Conservation (phyloP, 2,113 vertebrate genomes). For the Australoheros scitulus region DNA sequence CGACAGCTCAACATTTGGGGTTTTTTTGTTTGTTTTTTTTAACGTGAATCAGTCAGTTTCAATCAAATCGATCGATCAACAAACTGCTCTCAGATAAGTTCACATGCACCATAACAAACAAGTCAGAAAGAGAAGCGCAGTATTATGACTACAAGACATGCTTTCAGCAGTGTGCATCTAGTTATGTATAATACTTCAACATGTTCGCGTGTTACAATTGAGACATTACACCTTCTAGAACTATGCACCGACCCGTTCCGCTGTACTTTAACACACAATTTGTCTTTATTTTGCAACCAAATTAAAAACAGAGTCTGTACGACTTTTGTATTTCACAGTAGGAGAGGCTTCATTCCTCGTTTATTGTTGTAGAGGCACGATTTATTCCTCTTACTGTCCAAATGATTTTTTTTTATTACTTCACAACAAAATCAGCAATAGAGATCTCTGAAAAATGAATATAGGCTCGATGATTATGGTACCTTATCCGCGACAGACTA, state of each 20-base stretch:
- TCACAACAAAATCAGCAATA: constrained; percentile 12
- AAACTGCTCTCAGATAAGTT: constrained; percentile 21
- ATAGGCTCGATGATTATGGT: neutral
- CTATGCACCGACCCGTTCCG: neutral
- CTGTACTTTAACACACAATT: neutral
- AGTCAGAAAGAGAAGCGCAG: neutral
- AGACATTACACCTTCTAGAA: neutral
- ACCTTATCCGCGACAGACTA: neutral
- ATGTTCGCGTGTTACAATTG: neutral
- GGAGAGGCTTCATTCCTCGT: neutral
- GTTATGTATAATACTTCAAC: neutral
- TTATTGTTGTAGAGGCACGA: constrained; percentile 9
- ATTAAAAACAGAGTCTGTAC: neutral
- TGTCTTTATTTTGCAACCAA: neutral
- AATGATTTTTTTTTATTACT: neutral
- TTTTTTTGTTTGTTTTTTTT: too few relatives aligned
- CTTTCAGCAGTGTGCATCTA: neutral
- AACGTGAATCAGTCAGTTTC: neutral
- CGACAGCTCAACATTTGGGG: constrained; percentile 7
- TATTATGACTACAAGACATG: neutral
- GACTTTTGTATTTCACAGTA: constrained; percentile 14
- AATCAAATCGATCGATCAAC: constrained; percentile 1
- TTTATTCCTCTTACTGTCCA: constrained; percentile 12
- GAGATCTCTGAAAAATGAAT: constrained; percentile 5
- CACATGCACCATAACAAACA: neutral